phyloP scores from a whole-genome alignment of 1,140 invertebrate genomes.

The Pseudomyrmex dendroicus region DNA sequence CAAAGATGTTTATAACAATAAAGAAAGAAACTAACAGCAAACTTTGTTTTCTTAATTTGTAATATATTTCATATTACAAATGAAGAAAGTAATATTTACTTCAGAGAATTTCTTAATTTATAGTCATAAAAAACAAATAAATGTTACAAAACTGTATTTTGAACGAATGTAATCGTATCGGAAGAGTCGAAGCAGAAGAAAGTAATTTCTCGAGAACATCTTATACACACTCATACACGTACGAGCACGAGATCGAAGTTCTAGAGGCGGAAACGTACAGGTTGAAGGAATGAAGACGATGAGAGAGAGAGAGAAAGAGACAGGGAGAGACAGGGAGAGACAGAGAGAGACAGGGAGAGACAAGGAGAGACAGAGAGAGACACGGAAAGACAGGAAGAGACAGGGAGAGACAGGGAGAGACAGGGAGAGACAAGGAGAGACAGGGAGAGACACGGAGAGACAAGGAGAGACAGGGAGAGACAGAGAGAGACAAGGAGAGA shows the following conservation, averaged over 20 bases:
- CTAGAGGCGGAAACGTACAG: constrained; percentile 61
- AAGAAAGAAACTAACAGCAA: not conserved
- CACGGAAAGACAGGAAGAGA: no score
- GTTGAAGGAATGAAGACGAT: constrained; percentile 38
- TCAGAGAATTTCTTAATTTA: not conserved
- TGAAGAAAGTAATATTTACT: not conserved
- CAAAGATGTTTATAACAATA: not conserved
- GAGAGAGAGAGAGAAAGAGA: no score
- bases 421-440: not conserved
- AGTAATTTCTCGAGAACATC: constrained; percentile 8
- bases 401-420: no score
- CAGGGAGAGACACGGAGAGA: no score
- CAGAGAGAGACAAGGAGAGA: no score
- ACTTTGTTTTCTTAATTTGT: not conserved
- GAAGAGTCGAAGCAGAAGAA: not conserved
- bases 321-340: not conserved
- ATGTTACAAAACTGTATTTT: not conserved
- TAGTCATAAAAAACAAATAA: not conserved
- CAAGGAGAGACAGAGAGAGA: not conserved
- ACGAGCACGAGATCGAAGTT: constrained; percentile 60
- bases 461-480: not conserved
- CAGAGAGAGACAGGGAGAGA: no score
- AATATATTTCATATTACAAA: no score
- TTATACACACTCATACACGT: constrained; percentile 12
- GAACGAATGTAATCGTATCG: not conserved